Evolutionary conservation across 2,113 vertebrate genomes (phyloP).

Genomic region (Nipponia nippon): DNA sequence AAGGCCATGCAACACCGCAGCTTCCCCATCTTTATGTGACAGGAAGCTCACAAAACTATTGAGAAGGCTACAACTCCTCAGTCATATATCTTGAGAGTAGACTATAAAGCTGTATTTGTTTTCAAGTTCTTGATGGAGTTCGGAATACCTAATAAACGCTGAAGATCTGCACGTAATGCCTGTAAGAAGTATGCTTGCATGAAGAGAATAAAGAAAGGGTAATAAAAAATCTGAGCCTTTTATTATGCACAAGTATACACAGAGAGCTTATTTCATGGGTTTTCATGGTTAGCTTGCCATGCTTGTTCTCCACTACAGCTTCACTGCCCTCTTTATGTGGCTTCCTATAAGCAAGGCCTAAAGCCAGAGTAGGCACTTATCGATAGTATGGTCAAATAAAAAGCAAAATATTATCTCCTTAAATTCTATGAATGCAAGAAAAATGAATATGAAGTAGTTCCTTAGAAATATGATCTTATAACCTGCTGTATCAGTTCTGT

Average conservation of each 20-base stretch:
- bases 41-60: neutral
- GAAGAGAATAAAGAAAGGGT: neutral
- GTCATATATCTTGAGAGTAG: neutral
- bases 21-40: neutral
- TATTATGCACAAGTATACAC: neutral
- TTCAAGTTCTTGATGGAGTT: neutral
- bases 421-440: neutral
- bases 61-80: neutral
- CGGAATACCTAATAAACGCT: neutral
- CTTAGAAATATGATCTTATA: neutral
- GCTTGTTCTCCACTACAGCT: neutral
- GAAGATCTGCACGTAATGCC: neutral
- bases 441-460: neutral
- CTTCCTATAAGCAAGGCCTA: neutral
- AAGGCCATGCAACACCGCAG: neutral
- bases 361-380: neutral
- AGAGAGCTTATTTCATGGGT: neutral
- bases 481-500: neutral
- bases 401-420: neutral
- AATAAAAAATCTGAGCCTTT: neutral
- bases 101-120: neutral
- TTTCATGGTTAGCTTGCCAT: neutral
- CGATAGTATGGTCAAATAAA: neutral
- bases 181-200: neutral
- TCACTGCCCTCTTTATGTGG: neutral